phyloP scores from a whole-genome alignment of 2,113 vertebrate species.

The Cettia cetti region DNA sequence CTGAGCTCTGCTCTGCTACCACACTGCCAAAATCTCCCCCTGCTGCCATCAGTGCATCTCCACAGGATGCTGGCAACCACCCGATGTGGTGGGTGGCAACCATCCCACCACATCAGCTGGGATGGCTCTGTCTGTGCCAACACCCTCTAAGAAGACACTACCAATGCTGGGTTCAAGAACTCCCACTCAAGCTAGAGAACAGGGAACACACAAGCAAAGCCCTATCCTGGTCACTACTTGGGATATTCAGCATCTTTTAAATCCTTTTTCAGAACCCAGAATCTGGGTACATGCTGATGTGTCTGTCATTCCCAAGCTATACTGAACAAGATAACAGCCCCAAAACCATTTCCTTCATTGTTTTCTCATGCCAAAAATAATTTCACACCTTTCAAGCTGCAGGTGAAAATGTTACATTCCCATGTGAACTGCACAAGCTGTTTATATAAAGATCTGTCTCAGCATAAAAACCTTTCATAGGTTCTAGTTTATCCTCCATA shows the following conservation, averaged over 20 bases:
- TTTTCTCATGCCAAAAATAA: conserved; percentile 12
- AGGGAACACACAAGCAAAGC: not conserved
- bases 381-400: conserved; percentile 16
- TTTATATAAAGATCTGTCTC: conserved; percentile 8
- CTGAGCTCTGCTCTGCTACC: not conserved
- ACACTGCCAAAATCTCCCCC: not conserved
- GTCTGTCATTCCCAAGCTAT: not conserved
- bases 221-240: not conserved
- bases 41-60: not conserved
- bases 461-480: not conserved
- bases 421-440: not conserved
- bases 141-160: not conserved
- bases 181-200: not conserved
- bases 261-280: not conserved
- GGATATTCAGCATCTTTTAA: not conserved
- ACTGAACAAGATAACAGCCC: not conserved
- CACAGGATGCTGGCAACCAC: conserved; percentile 18
- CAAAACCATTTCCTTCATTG: not conserved
- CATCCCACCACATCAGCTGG: conserved; percentile 12
- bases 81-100: too few relatives aligned
- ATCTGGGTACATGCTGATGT: not conserved
- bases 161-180: not conserved
- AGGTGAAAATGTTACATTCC: conserved; percentile 13
- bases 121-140: not conserved
- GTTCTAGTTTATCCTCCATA: not conserved